phyloP scores from a whole-genome alignment of 2,113 vertebrate genomes.

The Pedetes capensis region DNA sequence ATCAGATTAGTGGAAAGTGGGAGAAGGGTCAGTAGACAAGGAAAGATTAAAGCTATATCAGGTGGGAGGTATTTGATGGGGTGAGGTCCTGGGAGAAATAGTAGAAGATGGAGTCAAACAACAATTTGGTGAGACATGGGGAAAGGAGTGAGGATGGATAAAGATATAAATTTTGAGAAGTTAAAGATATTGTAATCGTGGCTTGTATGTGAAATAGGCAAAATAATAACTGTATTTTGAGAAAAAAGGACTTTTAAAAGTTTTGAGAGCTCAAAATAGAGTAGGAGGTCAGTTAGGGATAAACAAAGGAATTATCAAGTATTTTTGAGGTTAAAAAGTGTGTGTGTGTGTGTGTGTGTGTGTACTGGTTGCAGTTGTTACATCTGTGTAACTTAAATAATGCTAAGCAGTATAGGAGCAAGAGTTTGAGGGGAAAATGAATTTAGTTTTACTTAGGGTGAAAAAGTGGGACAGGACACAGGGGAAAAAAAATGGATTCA shows the following conservation, averaged over 20 bases:
- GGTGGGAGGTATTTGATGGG: not conserved
- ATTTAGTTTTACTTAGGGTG: constrained; percentile 29
- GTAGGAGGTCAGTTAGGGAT: not conserved
- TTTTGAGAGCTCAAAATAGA: constrained; percentile 6
- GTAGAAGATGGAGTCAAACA: not conserved
- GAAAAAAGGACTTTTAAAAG: not conserved
- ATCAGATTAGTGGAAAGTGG: not conserved
- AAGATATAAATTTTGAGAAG: not conserved
- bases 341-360: not conserved
- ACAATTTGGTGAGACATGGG: not conserved
- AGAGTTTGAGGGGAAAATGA: not conserved
- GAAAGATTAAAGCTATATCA: not conserved
- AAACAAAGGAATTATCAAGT: not conserved
- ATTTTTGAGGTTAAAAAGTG: constrained; percentile 9
- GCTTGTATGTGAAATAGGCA: not conserved
- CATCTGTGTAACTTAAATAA: not conserved
- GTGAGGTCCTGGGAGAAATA: not conserved
- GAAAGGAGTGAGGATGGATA: not conserved
- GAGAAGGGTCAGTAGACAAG: not conserved
- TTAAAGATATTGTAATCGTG: not conserved
- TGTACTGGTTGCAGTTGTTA: not conserved
- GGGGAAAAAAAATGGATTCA: not conserved
- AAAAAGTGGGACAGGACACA: not conserved
- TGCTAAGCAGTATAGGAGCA: not conserved
- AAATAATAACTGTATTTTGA: constrained; percentile 1